Conservation (phyloP, 2,797 vertebrate genomes). For the Acanthurus tractus region DNA sequence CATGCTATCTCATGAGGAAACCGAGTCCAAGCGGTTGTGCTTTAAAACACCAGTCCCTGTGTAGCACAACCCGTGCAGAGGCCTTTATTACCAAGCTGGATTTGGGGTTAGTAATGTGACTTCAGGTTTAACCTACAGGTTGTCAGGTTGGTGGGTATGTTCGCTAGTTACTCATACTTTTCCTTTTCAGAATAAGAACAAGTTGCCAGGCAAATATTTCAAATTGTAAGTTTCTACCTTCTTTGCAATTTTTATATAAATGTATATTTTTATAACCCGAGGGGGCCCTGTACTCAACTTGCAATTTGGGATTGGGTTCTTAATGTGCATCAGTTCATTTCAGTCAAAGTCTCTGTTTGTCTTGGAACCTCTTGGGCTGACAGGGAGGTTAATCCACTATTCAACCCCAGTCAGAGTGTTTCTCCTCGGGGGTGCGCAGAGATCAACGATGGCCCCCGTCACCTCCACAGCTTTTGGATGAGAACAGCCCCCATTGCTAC, state of each 20-base stretch:
- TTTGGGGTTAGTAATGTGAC: no score
- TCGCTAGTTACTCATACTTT: no score
- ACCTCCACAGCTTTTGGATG: constrained; percentile 44
- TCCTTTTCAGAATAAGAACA: background rate
- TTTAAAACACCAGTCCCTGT: background rate
- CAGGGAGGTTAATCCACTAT: constrained; percentile 72
- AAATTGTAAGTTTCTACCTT: background rate
- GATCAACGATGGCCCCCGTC: constrained; percentile 50
- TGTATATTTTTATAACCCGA: no score
- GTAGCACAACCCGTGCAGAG: background rate
- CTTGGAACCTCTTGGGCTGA: constrained; percentile 56
- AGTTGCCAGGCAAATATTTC: background rate
- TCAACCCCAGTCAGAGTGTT: constrained; percentile 54
- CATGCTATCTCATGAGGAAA: background rate
- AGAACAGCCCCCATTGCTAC: background rate
- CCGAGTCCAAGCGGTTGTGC: background rate
- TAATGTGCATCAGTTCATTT: constrained; percentile 33
- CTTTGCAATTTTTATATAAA: no score
- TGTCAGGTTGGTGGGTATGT: no score
- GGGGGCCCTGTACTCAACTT: background rate
- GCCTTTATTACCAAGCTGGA: no score
- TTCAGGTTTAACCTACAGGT: no score
- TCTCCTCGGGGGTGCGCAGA: constrained; percentile 47
- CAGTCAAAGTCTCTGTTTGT: constrained; percentile 49
- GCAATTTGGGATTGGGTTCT: constrained; percentile 25